These are phyloP conservation scores for Aricia agestis DNA, from an alignment of 1,140 invertebrate species.

Conservation along the genomic window DNA sequence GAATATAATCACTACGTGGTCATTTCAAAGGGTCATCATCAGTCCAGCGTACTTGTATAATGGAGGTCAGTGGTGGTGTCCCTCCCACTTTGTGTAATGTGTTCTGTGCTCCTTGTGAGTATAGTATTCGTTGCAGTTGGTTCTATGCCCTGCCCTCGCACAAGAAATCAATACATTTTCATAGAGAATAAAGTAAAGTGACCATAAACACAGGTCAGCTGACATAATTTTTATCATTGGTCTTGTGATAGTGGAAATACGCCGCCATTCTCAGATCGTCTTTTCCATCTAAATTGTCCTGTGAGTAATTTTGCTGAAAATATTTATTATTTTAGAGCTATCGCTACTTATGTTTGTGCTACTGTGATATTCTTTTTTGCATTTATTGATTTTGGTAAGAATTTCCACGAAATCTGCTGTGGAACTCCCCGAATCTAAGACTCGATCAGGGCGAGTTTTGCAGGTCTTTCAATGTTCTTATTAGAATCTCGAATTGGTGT, in stretches of 20 bases:
- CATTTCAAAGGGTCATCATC: too few relatives aligned
- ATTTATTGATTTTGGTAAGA: constrained; percentile 43
- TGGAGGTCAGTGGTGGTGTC: too few relatives aligned
- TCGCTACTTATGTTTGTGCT: constrained; percentile 46
- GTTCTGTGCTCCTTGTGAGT: too few relatives aligned
- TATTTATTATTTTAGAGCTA: constrained; percentile 28
- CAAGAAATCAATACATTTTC: constrained; percentile 54
- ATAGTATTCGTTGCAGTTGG: too few relatives aligned
- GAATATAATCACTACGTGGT: too few relatives aligned
- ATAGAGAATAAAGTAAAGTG: constrained; percentile 39
- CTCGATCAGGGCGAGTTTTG: neutral
- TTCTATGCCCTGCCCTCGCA: too few relatives aligned
- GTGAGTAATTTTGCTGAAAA: constrained; percentile 61
- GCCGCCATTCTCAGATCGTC: constrained; percentile 74
- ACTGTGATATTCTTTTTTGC: constrained; percentile 38
- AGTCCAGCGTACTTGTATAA: too few relatives aligned
- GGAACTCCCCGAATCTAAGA: neutral
- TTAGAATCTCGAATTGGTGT: neutral
- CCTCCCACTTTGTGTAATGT: too few relatives aligned
- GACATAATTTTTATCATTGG: constrained; percentile 74
- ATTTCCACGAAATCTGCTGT: constrained; percentile 4
- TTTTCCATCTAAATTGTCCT: constrained; percentile 69
- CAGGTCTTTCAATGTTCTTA: neutral
- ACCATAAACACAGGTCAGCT: constrained; percentile 71
- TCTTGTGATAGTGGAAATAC: constrained; percentile 74